Base-by-base conservation (phyloP, 1,140 invertebrate species). In the Saccostrea echinata region DNA sequence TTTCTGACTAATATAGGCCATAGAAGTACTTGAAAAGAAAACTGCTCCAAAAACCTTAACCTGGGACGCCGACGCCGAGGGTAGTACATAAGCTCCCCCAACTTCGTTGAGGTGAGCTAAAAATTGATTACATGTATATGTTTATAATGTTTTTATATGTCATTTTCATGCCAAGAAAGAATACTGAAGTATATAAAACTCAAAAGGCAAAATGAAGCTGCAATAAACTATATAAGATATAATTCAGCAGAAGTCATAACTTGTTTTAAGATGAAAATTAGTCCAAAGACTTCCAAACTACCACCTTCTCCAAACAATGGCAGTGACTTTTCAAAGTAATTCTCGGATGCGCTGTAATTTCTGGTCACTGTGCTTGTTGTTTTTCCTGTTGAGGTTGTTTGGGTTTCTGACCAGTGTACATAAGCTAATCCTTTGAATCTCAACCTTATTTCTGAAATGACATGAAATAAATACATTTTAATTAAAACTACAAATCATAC, bases 371-470 rank as follows among this genome's bases (percentile, higher is more conserved):
- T 93, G 0, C 88, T 87, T 24, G 88, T 85, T 52, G 91, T 88
- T 35, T 92, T 91, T 21, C 93, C 92, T 9, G 91, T 88, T 1
- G 92, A 92, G 12, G 90, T 91, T 16, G 87, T 88, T 30, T 91
- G 90, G 24, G 13, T 4, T 86, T 93, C 93, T 24, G 92, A 89
- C 93, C 93, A 93, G 76, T 92, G 90, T 11, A 93, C 93, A 83
- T 85, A 76, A 16, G 90, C 91, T 13, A 68, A 55, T 11, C 93
- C 93, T 84, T 90, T 61, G 89, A 92, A 92, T 43, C 83, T 84
- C 18, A 93, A 84, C 18, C 91, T 85, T 16, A 93, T 87, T 57
- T 92, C 93, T 93, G 86, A 52, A 91, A 90, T 13, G 84, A n/a
- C 21, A 61, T 61, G 1, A 61, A 4, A 61, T 18, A n/a, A 6